Evolutionary conservation across 2,888 invertebrate genomes (phyloP).

Genomic region (Cylloceria caligata): DNA sequence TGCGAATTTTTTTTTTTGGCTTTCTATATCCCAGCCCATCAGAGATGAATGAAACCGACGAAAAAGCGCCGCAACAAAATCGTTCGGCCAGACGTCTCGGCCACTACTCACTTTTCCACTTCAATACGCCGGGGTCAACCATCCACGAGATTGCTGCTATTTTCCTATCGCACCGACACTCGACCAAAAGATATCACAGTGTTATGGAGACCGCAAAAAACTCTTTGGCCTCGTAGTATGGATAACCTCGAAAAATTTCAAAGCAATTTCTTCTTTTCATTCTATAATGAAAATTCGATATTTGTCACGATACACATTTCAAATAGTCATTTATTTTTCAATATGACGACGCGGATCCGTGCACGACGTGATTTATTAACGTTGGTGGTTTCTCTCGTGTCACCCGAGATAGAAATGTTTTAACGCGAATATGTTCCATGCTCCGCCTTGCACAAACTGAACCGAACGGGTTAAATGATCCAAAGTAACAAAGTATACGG

Average conservation of each 20-base stretch:
- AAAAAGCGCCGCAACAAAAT: slow-evolving; percentile 26
- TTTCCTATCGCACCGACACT: slow-evolving; percentile 9
- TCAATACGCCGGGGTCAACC: slow-evolving; percentile 26
- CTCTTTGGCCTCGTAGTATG: neutral
- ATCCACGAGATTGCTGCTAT: slow-evolving; percentile 42
- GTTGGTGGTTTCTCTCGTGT: neutral
- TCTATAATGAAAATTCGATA: slow-evolving; percentile 9
- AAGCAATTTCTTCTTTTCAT: neutral
- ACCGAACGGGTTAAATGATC: slow-evolving; percentile 9
- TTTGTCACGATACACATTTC: neutral
- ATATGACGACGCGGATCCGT: neutral
- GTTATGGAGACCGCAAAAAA: neutral
- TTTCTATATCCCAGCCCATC: neutral
- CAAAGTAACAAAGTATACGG: no score
- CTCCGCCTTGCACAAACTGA: neutral
- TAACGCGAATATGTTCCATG: neutral
- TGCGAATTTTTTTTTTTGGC: neutral
- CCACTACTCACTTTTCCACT: slow-evolving; percentile 33
- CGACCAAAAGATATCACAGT: neutral
- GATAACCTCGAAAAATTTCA: neutral
- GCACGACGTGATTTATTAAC: slow-evolving; percentile 12
- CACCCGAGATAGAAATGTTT: slow-evolving; percentile 25
- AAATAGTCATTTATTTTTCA: slow-evolving; percentile 3
- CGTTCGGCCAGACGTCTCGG: slow-evolving; percentile 19
- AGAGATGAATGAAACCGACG: slow-evolving; percentile 15